A percentile compares a stretch with the other conserved stretches of the same genome.
Conservation (phyloP, 2,797 vertebrate genomes). For the Anguilla pacifica region DNA sequence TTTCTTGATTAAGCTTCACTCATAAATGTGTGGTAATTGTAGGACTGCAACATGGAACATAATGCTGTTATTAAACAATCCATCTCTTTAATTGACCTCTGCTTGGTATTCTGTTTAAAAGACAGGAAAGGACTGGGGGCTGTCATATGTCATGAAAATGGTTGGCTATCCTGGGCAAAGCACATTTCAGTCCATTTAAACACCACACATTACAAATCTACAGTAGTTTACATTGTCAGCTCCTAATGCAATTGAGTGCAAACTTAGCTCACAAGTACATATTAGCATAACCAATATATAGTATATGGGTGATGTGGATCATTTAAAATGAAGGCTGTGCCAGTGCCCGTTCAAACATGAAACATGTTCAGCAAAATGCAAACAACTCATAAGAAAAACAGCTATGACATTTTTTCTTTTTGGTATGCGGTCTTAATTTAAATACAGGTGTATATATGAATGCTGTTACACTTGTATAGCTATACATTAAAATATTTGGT, state of each 20-base stretch:
- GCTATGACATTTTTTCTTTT: not conserved
- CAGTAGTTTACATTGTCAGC: conserved; percentile 14
- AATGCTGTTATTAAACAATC: conserved; percentile 29
- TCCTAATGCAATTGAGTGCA: not conserved
- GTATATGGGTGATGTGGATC: not conserved
- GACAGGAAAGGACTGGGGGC: not conserved
- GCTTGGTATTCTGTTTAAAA: conserved; percentile 15
- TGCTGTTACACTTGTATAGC: too few relatives aligned
- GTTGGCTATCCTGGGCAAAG: not conserved
- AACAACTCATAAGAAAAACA: not conserved
- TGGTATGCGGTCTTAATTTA: not conserved
- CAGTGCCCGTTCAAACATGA: too few relatives aligned
- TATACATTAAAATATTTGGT: too few relatives aligned
- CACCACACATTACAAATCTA: conserved; percentile 9
- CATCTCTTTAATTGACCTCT: conserved; percentile 27
- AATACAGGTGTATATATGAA: not conserved
- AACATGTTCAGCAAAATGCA: too few relatives aligned
- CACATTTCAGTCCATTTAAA: conserved; percentile 27
- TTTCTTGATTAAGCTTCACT: conserved; percentile 27
- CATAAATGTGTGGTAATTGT: conserved; percentile 20
- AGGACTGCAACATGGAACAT: conserved; percentile 10
- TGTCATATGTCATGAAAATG: conserved; percentile 13
- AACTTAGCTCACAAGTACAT: not conserved
- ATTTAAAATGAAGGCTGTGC: not conserved
- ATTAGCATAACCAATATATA: not conserved